phyloP scores from a whole-genome alignment of 2,888 invertebrate species.

The Melangyna quadrimaculata region DNA sequence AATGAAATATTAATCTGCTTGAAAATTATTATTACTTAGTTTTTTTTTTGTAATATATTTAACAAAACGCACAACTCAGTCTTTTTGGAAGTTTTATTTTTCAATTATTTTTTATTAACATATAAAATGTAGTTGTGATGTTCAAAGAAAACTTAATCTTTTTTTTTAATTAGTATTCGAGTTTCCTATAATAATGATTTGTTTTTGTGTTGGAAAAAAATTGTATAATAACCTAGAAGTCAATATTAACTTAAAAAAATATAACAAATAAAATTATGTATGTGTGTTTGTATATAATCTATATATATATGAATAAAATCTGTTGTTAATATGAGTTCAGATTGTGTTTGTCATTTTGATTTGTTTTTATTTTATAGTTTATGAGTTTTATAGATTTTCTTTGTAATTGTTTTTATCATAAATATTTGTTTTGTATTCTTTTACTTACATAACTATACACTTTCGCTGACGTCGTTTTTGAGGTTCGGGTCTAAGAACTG shows the following conservation, averaged over 20 bases:
- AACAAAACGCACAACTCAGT: conserved; percentile 66
- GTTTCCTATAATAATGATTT: conserved; percentile 24
- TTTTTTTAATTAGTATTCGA: conserved; percentile 48
- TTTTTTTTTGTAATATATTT: conserved; percentile 38
- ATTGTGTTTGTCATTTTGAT: conserved; percentile 67
- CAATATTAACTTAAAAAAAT: conserved; percentile 55
- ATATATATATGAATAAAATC: conserved; percentile 54
- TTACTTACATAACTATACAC: conserved; percentile 89
- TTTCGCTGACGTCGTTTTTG: conserved; percentile 96
- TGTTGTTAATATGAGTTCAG: conserved; percentile 62
- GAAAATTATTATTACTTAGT: conserved; percentile 30
- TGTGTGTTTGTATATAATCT: conserved; percentile 22
- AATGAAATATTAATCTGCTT: conserved; percentile 3
- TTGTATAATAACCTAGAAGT: conserved; percentile 37
- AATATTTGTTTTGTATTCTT: conserved; percentile 37
- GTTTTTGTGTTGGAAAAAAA: conserved; percentile 23
- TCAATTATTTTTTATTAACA: conserved; percentile 10
- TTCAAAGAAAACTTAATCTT: conserved; percentile 35
- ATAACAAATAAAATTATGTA: conserved; percentile 42
- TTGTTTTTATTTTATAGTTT: conserved; percentile 44
- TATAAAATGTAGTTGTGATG: conserved; percentile 50
- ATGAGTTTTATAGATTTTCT: conserved; percentile 52
- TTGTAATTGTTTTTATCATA: conserved; percentile 55
- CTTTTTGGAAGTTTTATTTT: conserved; percentile 66
- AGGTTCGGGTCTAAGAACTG: conserved; percentile 98